Conservation (phyloP, 1,140 invertebrate species). For the Vanessa tameamea region DNA sequence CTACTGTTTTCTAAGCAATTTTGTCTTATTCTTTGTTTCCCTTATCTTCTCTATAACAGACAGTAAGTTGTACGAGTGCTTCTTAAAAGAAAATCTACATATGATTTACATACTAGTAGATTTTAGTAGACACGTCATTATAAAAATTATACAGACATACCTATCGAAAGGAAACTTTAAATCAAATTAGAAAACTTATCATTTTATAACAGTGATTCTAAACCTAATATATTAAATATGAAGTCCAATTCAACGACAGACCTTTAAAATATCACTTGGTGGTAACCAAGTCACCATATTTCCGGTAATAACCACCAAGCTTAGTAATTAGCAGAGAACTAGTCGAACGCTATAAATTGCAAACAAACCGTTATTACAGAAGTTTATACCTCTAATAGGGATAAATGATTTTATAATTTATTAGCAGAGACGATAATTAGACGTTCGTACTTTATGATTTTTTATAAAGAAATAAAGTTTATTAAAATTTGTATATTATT, state of each 20-base stretch:
- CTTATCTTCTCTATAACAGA: not conserved
- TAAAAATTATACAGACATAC: too few relatives aligned
- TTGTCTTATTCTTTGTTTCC: not conserved
- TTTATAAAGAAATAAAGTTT: not conserved
- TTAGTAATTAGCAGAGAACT: constrained; percentile 17
- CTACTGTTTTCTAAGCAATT: not conserved
- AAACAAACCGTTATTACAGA: constrained; percentile 21
- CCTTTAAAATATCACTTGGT: constrained; percentile 8
- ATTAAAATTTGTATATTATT: too few relatives aligned
- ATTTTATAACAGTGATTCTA: not conserved
- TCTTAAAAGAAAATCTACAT: not conserved
- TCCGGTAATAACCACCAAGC: constrained; percentile 14
- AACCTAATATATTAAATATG: not conserved
- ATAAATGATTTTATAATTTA: constrained; percentile 29
- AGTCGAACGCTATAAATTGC: constrained; percentile 24
- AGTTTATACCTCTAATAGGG: constrained; percentile 26
- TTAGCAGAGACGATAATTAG: constrained; percentile 19
- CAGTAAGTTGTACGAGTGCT: not conserved
- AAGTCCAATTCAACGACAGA: not conserved
- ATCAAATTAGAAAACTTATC: too few relatives aligned
- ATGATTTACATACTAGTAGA: not conserved
- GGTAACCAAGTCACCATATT: constrained; percentile 1
- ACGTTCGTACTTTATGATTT: not conserved
- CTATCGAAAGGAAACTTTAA: too few relatives aligned
- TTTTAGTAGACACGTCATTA: too few relatives aligned